Conservation (phyloP, 2,888 invertebrate genomes). For the Troilus luridus region DNA sequence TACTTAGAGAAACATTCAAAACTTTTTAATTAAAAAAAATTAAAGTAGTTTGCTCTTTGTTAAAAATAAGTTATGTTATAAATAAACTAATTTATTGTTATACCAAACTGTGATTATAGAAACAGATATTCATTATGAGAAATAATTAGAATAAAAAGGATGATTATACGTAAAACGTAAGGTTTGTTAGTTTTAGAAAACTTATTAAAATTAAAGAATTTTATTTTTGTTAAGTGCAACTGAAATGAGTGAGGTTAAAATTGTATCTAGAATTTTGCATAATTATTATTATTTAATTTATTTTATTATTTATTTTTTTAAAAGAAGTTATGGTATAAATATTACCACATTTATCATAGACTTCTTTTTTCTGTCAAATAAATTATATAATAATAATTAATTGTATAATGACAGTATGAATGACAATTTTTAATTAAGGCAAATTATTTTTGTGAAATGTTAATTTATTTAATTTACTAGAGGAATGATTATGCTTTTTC, state of each 20-base stretch:
- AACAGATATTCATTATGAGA: background rate
- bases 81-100: constrained; percentile 16
- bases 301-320: background rate
- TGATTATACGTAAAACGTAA: background rate
- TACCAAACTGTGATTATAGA: constrained; percentile 20
- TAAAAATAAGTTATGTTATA: background rate
- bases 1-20: background rate
- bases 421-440: background rate
- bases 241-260: background rate
- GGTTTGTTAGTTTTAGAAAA: background rate
- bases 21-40: background rate
- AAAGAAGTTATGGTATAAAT: background rate
- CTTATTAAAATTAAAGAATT: background rate
- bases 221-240: background rate
- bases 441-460: background rate
- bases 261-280: background rate
- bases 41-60: background rate
- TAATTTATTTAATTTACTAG: background rate
- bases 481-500: background rate
- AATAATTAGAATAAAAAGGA: constrained; percentile 1
- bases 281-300: background rate
- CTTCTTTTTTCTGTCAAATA: background rate
- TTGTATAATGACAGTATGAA: background rate
- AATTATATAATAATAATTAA: background rate
- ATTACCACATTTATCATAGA: background rate